These are phyloP conservation scores for Candidula unifasciata DNA, from an alignment of 2,888 invertebrate species.

Conservation along the genomic window DNA sequence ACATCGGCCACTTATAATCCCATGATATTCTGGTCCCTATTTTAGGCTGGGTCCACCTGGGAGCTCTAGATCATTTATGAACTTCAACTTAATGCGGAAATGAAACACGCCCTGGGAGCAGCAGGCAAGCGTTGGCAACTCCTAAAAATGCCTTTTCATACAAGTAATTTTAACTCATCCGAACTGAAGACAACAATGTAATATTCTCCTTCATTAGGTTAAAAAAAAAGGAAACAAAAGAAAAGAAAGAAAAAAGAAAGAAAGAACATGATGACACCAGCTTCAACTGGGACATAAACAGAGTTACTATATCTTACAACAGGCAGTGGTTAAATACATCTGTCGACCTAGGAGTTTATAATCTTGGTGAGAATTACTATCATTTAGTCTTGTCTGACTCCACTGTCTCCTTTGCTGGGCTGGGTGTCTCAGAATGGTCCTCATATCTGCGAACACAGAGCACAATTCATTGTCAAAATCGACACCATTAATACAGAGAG, in stretches of 20 bases:
- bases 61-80: too few species aligned
- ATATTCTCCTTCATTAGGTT: too few species aligned
- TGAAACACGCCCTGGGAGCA: too few species aligned
- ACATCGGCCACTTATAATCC: too few species aligned
- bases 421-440: slow-evolving; percentile 62
- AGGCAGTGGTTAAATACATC: not conserved
- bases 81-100: too few species aligned
- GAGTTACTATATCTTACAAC: not conserved
- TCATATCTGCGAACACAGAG: slow-evolving; percentile 63
- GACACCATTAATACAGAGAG: too few species aligned
- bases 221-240: not conserved
- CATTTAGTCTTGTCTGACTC: not conserved
- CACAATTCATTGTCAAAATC: not conserved
- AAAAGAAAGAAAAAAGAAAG: not conserved
- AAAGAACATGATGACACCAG: not conserved
- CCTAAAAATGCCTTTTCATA: too few species aligned
- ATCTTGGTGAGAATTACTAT: not conserved
- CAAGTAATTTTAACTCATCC: too few species aligned
- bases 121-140: too few species aligned
- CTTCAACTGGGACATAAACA: not conserved
- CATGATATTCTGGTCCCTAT: too few species aligned
- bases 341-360: not conserved
- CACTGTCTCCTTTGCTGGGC: not conserved
- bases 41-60: too few species aligned
- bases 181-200: too few species aligned